Evolutionary conservation across 2,113 vertebrate genomes (phyloP).

Genomic region (Hemichromis elongatus): DNA sequence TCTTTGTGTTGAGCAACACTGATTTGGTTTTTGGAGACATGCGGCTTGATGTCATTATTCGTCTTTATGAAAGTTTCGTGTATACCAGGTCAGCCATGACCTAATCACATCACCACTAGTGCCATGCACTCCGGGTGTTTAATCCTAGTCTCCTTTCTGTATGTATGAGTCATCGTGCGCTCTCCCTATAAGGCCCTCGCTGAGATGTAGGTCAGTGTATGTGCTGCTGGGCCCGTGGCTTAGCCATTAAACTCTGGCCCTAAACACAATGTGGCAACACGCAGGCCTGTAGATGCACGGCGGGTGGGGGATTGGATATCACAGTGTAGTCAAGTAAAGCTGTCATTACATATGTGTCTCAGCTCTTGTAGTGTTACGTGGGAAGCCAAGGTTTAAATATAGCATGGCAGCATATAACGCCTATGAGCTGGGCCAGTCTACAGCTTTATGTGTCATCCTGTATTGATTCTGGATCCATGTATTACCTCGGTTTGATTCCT

Average conservation of each 20-base stretch:
- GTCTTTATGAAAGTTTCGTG: slow-evolving; percentile 3
- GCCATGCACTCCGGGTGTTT: neutral
- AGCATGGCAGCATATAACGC: neutral
- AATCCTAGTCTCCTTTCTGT: neutral
- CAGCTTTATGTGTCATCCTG: neutral
- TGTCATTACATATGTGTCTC: neutral
- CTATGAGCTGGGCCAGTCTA: neutral
- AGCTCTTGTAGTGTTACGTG: neutral
- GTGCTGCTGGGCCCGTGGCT: neutral
- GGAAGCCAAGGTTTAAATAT: slow-evolving; percentile 28
- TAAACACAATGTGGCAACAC: slow-evolving; percentile 10
- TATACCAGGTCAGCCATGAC: neutral
- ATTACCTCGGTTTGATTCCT: neutral
- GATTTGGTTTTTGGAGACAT: neutral
- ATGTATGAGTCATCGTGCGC: slow-evolving; percentile 12
- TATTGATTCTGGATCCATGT: neutral
- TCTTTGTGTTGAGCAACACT: neutral
- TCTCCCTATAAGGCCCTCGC: neutral
- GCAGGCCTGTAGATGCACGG: neutral
- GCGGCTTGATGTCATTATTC: neutral
- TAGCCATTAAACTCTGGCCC: neutral
- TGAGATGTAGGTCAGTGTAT: slow-evolving; percentile 42
- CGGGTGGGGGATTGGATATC: neutral
- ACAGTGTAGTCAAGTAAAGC: neutral
- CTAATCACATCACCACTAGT: slow-evolving; percentile 9